Evolutionary conservation across 1,140 invertebrate species (phyloP), one percentile per base, ranked within the genome.

Genomic region (Oreohelix idahoensis): DNA sequence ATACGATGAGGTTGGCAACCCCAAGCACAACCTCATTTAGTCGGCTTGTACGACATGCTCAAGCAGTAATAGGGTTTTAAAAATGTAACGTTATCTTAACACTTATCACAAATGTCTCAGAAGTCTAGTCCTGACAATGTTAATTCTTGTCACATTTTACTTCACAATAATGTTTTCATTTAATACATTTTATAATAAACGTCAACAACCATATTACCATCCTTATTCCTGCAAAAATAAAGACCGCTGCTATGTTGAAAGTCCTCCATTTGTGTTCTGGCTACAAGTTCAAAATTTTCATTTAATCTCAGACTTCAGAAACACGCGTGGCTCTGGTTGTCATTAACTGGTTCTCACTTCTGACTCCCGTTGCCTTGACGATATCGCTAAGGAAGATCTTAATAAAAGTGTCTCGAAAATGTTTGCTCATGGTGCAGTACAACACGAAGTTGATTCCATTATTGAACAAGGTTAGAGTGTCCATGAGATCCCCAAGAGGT

Each of bases 391-490:
- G 78, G 58, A 97, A 96, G 45, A 97, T 90, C 81, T 95, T 94
- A 0, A 95, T 94, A 89, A 98, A 98, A 0, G 97, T 97, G 71
- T 95, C 94, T 32, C 97, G 94, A 91, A 98, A 99, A 93, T 98
- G 97, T 71, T 96, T 94, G 63, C 96, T 97, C 97, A 98, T 99
- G 35, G 96, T 95, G 86, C 97, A 98, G 90, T 98, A 99, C 1
- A 99, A 94, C 53, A 98, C 95, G 90, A 99, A 98, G 89, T 98
- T 98, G 70, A 98, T 96, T 15, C 96, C 96, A 15, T 96, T 97
- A 92, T 98, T 99, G 82, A 98, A 93, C 13, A 99, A 93, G 0
- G 97, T 97, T 81, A 98, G 92, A 29, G 98, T 95, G 90, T 99
- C 98, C 95, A 98, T 96, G 26, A 98, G 86, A 90, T 98, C 96